phyloP scores from a whole-genome alignment of 2,888 invertebrate genomes.

The Lobophora halterata region DNA sequence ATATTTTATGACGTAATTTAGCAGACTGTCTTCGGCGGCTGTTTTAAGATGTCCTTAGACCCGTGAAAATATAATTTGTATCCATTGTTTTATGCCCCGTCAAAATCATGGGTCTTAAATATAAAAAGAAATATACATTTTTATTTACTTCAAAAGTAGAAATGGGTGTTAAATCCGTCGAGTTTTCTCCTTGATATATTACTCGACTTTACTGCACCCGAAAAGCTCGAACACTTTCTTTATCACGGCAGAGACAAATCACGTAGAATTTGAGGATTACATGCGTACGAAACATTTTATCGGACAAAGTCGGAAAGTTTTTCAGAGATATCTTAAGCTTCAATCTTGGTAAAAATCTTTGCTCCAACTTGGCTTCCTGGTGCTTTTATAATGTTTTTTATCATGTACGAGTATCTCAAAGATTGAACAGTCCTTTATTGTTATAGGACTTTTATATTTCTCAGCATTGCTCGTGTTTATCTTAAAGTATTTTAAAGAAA shows the following conservation, averaged over 20 bases:
- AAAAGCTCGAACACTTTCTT: constrained; percentile 39
- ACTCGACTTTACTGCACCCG: constrained; percentile 43
- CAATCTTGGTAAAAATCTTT: constrained; percentile 60
- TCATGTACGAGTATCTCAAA: constrained; percentile 24
- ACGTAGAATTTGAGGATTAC: constrained; percentile 66
- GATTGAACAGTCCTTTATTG: constrained; percentile 10
- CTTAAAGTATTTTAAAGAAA: no score
- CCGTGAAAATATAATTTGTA: constrained; percentile 42
- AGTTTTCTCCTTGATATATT: constrained; percentile 36
- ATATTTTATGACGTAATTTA: constrained; percentile 70
- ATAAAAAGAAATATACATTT: constrained; percentile 37
- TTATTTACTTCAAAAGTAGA: constrained; percentile 25
- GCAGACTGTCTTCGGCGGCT: constrained; percentile 56
- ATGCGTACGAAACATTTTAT: constrained; percentile 70
- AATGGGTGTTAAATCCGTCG: constrained; percentile 22
- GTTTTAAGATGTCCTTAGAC: constrained; percentile 47
- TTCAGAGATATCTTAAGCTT: constrained; percentile 61
- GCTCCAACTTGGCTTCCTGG: constrained; percentile 60
- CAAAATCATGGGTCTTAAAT: constrained; percentile 30
- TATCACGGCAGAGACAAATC: constrained; percentile 67
- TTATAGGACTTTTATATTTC: constrained; percentile 1
- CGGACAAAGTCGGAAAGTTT: constrained; percentile 56
- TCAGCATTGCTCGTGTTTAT: no score
- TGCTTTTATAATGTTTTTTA: constrained; percentile 55
- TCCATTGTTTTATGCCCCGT: constrained; percentile 39